Evolutionary conservation across 2,113 vertebrate species (phyloP), one percentile per base, ranked within the genome.

Genomic region (Oostethus manadensis): DNA sequence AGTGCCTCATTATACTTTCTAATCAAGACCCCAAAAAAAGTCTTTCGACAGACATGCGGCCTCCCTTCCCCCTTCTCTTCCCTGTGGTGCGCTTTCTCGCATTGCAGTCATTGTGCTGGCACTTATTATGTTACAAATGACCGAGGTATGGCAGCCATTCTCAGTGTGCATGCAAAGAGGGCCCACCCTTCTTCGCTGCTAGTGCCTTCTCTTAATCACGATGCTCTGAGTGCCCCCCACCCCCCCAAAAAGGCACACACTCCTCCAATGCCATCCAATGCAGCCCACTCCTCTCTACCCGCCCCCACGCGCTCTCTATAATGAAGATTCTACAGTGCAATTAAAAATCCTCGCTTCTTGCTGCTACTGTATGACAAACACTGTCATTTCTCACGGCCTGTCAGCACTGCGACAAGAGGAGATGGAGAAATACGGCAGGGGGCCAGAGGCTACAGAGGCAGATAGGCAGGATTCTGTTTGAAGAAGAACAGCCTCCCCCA

Each of bases 61-160:
- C 92, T 92, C 93, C 92, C 77, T 76, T 81, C 93, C 92, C 92
- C 93, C 92, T 93, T 92, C 85, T 73, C 84, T 77, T 87, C 88
- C 88, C 87, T 89, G 48, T 78, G 89, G 88, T 84, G 86, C 83
- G 82, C 83, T 84, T 86, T 92, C 90, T 92, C 89, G 93, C 93
- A 89, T 88, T 88, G 93, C 94, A 94, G 93, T 97, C 94, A 94
- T 96, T 97, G 95, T 97, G 91, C 93, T 94, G 87, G 90, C 93
- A 93, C 93, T 98, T 97, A 96, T 97, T 97, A 97, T 98, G 94
- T 97, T 98, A 96, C 95, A 97, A 98, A 97, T 98, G 96, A 95
- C 95, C 91, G 93, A 94, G 94, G 94, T 94, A 94, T 92, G 91
- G 91, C 92, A 94, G 93, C 93, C 94, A 92, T 94, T 94, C 94